Conservation (phyloP, 2,797 vertebrate genomes). For the Falco cherrug region DNA sequence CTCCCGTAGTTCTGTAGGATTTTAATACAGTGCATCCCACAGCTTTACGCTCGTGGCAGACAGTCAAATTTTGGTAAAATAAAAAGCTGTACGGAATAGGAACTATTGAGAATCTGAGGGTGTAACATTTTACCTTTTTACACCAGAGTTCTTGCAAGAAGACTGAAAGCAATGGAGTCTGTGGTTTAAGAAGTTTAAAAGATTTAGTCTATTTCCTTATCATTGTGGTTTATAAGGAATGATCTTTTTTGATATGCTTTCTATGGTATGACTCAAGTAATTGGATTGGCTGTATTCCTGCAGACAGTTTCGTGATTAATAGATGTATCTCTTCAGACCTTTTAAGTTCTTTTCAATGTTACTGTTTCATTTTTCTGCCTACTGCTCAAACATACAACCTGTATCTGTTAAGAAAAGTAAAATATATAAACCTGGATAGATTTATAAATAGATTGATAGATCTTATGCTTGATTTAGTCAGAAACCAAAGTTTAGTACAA, state of each 20-base stretch:
- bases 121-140: background rate
- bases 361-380: background rate
- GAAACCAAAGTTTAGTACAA: background rate
- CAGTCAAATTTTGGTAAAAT: background rate
- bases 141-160: background rate
- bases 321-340: background rate
- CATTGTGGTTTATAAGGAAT: background rate
- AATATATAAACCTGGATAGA: background rate
- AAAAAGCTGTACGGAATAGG: background rate
- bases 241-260: background rate
- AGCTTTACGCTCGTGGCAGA: background rate
- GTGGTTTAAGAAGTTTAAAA: background rate
- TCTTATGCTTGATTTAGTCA: background rate
- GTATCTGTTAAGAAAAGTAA: background rate
- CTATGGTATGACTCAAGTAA: background rate
- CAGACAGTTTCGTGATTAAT: background rate
- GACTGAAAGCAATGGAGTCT: background rate
- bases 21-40: background rate
- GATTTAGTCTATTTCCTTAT: background rate
- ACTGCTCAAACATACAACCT: background rate
- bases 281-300: background rate
- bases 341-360: background rate
- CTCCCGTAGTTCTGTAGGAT: background rate
- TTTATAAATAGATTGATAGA: background rate
- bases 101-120: background rate